These are phyloP conservation scores for Syngnathus floridae DNA, from an alignment of 2,113 vertebrate genomes.

Conservation along the genomic window DNA sequence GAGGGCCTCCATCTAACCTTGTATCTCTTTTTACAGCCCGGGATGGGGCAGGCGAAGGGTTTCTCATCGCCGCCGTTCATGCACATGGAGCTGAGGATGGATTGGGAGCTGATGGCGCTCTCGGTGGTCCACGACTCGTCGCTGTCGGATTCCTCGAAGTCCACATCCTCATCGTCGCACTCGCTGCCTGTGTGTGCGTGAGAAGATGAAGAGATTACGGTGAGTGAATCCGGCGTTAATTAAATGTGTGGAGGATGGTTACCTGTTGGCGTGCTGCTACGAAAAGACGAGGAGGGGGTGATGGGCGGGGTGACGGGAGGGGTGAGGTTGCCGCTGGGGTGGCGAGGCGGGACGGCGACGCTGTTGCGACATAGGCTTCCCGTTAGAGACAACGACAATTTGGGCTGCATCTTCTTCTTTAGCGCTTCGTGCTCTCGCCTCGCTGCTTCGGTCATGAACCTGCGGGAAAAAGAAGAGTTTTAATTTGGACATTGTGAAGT, in stretches of 20 bases:
- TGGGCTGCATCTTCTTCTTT: constrained; percentile 93
- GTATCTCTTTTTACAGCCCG: constrained; percentile 98
- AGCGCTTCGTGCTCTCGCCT: constrained; percentile 89
- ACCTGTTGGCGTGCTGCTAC: constrained; percentile 93
- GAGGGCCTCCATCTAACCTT: constrained; percentile 70
- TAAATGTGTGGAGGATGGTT: background rate
- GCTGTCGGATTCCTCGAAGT: constrained; percentile 97
- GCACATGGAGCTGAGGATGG: constrained; percentile 97
- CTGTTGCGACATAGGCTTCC: constrained; percentile 82
- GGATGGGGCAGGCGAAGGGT: constrained; percentile 95
- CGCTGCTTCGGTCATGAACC: constrained; percentile 96
- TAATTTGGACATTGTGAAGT: background rate
- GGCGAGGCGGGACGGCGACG: constrained; percentile 87
- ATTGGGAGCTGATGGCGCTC: constrained; percentile 97
- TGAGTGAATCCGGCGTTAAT: too few relatives aligned
- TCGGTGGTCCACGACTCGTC: constrained; percentile 98
- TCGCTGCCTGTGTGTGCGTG: constrained; percentile 79
- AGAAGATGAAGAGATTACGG: background rate
- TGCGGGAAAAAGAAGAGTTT: constrained; percentile 45
- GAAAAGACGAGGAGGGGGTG: constrained; percentile 95
- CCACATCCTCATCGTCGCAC: constrained; percentile 94
- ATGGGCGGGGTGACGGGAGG: constrained; percentile 96
- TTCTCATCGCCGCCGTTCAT: constrained; percentile 98
- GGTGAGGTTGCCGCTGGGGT: constrained; percentile 95
- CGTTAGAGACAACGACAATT: constrained; percentile 85